Base-by-base conservation (phyloP, 2,888 invertebrate genomes). In the Watsonalla cultraria region DNA sequence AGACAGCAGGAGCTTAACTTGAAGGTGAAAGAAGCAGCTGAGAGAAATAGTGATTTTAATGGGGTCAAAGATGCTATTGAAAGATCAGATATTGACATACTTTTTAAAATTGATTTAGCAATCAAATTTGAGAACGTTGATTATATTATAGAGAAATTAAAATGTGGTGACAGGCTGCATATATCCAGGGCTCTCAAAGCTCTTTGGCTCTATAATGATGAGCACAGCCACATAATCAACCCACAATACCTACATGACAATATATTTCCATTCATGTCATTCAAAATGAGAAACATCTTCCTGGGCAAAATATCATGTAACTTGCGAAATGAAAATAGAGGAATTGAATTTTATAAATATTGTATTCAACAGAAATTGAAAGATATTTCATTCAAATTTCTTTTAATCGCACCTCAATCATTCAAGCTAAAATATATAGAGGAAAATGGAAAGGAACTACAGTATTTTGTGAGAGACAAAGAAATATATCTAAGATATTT, bases 81-180 rank as follows among this genome's bases (percentile, higher is more conserved):
- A 42, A 1, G 34, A 0, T 58, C 59, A 1, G 57, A 55, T 45
- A 47, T 61, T 7, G 60, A 61, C 24, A 58, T 37, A 14, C 51
- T 64, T 33, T 61, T 54, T 33, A 64, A 59, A 50, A 63, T 63
- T 6, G 62, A 60, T 52, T 49, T 63, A 5, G 62, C 62, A 14
- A 52, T 58, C n/a, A 60, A 58, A 52, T 54, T 46, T 35, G 54
- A 54, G 46, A 55, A 62, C n/a, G 46, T 55, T 2, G 52, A 55
- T 24, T 62, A 56, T 13, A 62, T 62, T 7, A n/a, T 59, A 5
- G 61, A 61, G 50, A 33, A 52, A 0, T 46, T 63, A 0, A 59
- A 61, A 45, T 52, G 54, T 5, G 56, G 53, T 0, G 61, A 61
- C 7, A 56, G 52, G 8, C 47, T 59, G 62, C 49, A 59, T 39